These are phyloP conservation scores for Drosophila bunnanda DNA, from an alignment of 2,888 invertebrate species.

Conservation along the genomic window DNA sequence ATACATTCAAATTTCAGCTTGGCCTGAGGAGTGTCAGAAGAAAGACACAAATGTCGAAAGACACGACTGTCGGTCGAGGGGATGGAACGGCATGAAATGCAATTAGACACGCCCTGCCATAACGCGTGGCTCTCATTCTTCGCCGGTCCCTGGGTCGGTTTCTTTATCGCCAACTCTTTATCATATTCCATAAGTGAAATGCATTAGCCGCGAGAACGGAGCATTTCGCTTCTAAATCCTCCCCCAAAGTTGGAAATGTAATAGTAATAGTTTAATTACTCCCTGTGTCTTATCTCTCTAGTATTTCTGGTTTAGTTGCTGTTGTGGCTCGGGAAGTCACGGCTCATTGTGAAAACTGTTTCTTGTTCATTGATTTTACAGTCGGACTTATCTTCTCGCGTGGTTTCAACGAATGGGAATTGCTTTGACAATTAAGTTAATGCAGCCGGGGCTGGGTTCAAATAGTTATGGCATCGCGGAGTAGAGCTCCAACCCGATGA, in stretches of 20 bases:
- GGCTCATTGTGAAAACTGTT: conserved; percentile 37
- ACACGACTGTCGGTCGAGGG: conserved; percentile 39
- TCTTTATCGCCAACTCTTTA: conserved; percentile 56
- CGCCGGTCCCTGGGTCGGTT: conserved; percentile 9
- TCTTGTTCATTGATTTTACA: conserved; percentile 36
- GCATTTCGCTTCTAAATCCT: conserved; percentile 13
- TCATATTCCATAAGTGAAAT: conserved; percentile 51
- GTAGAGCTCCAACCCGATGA: conserved; percentile 14
- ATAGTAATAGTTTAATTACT: conserved; percentile 33
- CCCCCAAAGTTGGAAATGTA: neutral
- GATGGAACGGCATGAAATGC: conserved; percentile 52
- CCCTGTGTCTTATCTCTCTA: conserved; percentile 22
- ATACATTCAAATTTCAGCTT: conserved; percentile 34
- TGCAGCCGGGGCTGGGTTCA: neutral
- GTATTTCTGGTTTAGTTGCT: conserved; percentile 12
- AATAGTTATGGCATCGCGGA: conserved; percentile 12
- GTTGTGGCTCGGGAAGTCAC: conserved; percentile 32
- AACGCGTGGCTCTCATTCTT: conserved; percentile 13
- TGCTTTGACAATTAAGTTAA: conserved; percentile 26
- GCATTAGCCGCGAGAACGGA: conserved; percentile 39
- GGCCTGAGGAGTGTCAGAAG: neutral
- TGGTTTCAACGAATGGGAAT: conserved; percentile 23
- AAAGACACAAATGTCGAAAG: conserved; percentile 9
- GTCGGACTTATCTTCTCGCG: conserved; percentile 16
- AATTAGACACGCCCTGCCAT: conserved; percentile 59